Percentiles rank a stretch among this genome's conserved stretches.
Evolutionary conservation across 2,888 invertebrate species (phyloP).

Genomic region (Cryptocephalus primarius): DNA sequence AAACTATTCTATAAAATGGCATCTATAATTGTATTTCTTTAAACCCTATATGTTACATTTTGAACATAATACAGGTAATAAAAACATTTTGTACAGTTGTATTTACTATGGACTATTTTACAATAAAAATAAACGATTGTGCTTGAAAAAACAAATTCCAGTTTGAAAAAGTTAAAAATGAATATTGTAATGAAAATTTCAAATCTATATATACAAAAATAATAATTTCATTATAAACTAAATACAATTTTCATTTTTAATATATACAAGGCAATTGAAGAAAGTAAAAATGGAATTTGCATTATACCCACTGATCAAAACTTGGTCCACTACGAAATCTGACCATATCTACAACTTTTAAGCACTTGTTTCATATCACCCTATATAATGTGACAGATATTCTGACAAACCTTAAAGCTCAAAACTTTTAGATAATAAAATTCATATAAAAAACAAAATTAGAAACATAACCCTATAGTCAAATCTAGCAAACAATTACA

Average conservation of each 20-base stretch:
- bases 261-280: constrained; percentile 7
- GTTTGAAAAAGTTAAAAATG: too few relatives aligned
- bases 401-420: too few relatives aligned
- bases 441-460: background rate
- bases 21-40: constrained; percentile 7
- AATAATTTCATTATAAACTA: constrained; percentile 8
- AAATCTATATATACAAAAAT: constrained; percentile 12
- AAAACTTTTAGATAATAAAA: too few relatives aligned
- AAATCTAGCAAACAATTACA: too few relatives aligned
- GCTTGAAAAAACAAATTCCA: constrained; percentile 4
- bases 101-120: constrained; percentile 7
- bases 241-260: constrained; percentile 2
- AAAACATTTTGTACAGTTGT: constrained; percentile 4
- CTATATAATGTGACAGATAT: constrained; percentile 12
- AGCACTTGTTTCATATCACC: constrained; percentile 19
- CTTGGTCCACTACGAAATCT: constrained; percentile 32
- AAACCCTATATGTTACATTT: constrained; percentile 8
- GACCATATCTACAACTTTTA: constrained; percentile 20
- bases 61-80: constrained; percentile 6
- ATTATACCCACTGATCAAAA: background rate
- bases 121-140: constrained; percentile 8
- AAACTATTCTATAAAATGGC: constrained; percentile 19
- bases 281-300: constrained; percentile 2
- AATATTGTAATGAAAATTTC: too few relatives aligned
- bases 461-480: background rate